Base-by-base conservation (phyloP, 1,140 invertebrate genomes). In the Apolygus lucorum region DNA sequence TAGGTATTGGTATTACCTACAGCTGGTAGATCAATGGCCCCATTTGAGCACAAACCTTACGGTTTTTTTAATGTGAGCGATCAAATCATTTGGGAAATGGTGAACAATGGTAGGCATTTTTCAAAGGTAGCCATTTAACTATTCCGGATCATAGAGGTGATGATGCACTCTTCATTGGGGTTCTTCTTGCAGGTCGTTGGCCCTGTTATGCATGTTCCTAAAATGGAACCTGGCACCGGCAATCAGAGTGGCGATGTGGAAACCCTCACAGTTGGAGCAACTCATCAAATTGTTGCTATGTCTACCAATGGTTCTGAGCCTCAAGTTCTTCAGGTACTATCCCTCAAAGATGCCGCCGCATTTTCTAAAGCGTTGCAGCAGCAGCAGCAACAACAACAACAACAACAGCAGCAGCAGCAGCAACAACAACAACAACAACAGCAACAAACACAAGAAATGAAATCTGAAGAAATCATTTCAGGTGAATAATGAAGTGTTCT, bases 141-240 rank as follows among this genome's bases (percentile, higher is more conserved):
- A 52, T 13, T n/a, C 11, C 42, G n/a, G 11, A 52, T n/a, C n/a
- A 52, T 52, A 52, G 42, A 13, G 11, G n/a, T 52, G 11, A n/a
- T n/a, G n/a, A n/a, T n/a, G 21, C 17, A 4, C 8, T 4, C 4
- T 34, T 67, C 42, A 67, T n/a, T 26, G n/a, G 34, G 26, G 1
- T 27, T 25, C 28, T 49, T n/a, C 14, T 52, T 70, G 14, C 52
- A 70, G 70, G 70, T 70, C 25, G 85, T 92, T 22, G 86, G 89
- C 68, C 90, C 90, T 68, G 84, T 90, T 78, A 89, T 93, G 75
- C 89, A 91, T 83, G 89, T 93, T 77, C 85, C 86, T 24, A 87
- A 87, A 75, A 83, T 89, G 73, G 88, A 90, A 74, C 84, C 85
- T 70, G 84, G 83, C 24, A 86, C 88, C 75, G 84, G 78, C 73